Base-by-base conservation (phyloP, 2,113 vertebrate species). In the Catharus minimus region DNA sequence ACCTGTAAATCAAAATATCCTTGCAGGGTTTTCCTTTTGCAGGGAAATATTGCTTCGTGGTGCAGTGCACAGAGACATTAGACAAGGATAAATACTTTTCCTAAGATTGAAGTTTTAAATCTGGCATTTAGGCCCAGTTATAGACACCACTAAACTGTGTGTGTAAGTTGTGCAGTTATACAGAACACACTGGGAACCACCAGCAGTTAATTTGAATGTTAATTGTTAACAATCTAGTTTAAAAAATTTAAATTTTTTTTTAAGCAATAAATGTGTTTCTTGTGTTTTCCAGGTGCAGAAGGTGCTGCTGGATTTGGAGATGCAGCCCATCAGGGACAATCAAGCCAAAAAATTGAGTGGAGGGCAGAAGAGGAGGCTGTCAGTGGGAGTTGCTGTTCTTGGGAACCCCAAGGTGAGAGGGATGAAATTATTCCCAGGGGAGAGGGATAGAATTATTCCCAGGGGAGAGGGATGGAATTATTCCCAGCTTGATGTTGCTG, bases 351-450 rank as follows among this genome's bases (percentile, higher is more conserved):
- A 99, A 66, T 91, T 99, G 76, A 99, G 99, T 27, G 98, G 98
- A 73, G 99, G 99, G 46, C 99, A 99, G 77, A 99, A 99, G 88
- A 98, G 99, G 95, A 98, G 99, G 69, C 97, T 99, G 24, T 99
- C 98, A 0, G 97, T 99, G 96, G 99, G 98, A 82, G 98, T 99
- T 71, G 99, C 99, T 89, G 97, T 99, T 75, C 98, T 99, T 2
- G 99, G 99, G 57, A 98, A 99, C 90, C 99, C 99, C 10, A 99
- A 99, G 98, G 99, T 99, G 97, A 86, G 89, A 33, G 26, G 5
- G 46, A 1, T 22, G 56, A 32, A 32, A 33, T 7, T 4, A 7
- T 30, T 38, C 86, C 27, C 46, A 3, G 1, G 38, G 11, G 38
- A 39, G 10, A 39, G 11, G 38, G 38, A 39, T 39, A 9, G 38